A percentile compares a stretch with the other conserved stretches of the same genome.
phyloP scores from a whole-genome alignment of 2,888 invertebrate genomes.

The Harpagoxenus sublaevis region DNA sequence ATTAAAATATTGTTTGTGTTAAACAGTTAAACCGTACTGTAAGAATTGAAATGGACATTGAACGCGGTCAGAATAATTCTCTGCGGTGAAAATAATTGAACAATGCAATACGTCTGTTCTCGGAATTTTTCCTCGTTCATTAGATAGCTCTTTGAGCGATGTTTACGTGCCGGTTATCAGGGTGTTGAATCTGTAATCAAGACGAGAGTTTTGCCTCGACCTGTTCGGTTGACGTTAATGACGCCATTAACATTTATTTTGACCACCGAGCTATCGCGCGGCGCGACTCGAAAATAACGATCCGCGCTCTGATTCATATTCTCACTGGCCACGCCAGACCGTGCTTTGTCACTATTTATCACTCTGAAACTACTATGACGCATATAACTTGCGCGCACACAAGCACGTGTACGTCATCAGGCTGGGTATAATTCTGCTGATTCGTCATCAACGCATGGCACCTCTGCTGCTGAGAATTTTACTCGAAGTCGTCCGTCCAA shows the following conservation, averaged over 20 bases:
- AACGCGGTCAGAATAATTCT: neutral
- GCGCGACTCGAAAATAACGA: constrained; percentile 20
- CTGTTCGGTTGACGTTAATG: constrained; percentile 35
- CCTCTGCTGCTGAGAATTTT: neutral
- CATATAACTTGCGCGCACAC: constrained; percentile 18
- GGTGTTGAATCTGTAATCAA: neutral
- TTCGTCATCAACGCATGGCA: constrained; percentile 62
- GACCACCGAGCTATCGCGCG: neutral
- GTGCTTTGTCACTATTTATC: constrained; percentile 59
- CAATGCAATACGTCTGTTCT: neutral
- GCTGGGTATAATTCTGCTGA: constrained; percentile 60
- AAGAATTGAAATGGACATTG: constrained; percentile 1
- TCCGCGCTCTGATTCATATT: constrained; percentile 22
- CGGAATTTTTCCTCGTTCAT: neutral
- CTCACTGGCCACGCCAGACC: neutral
- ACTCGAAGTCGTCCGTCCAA: neutral
- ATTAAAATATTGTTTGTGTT: neutral
- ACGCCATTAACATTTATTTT: constrained; percentile 40
- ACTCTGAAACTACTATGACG: constrained; percentile 61
- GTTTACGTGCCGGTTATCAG: neutral
- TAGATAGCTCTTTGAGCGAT: neutral
- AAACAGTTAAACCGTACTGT: neutral
- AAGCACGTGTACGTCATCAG: constrained; percentile 14
- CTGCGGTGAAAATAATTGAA: neutral
- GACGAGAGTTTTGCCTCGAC: neutral